Conservation (phyloP, 30 jellyfish, hydroid and myxozoan genomes). For the Chironex yamaguchii region DNA sequence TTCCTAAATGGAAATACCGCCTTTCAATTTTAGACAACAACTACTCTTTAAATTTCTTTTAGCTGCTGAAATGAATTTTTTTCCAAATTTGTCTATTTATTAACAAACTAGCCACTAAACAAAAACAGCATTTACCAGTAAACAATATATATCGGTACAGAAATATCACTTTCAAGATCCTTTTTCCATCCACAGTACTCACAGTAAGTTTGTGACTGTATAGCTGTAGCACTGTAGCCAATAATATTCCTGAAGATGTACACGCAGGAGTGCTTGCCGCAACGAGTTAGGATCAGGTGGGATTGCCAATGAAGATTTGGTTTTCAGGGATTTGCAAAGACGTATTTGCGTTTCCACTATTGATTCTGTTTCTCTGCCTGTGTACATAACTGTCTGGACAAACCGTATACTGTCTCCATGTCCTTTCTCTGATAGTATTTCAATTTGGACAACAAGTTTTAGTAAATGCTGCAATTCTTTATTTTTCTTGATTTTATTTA, state of each 20-base stretch:
- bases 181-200: too few species aligned
- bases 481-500: constrained; percentile 2
- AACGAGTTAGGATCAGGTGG: constrained; percentile 38
- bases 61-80: too few species aligned
- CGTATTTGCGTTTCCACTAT: constrained; percentile 17
- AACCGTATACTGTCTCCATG: neutral
- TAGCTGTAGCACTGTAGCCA: neutral
- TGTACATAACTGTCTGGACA: constrained; percentile 15
- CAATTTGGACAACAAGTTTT: constrained; percentile 1
- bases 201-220: too few species aligned
- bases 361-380: constrained; percentile 33
- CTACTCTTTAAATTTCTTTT: too few species aligned
- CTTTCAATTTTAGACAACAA: too few species aligned
- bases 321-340: neutral
- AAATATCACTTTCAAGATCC: too few species aligned
- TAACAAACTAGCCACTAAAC: too few species aligned
- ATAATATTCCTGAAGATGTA: constrained; percentile 10
- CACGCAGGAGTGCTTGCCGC: constrained; percentile 30
- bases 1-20: too few species aligned
- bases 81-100: too few species aligned
- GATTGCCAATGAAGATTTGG: constrained; percentile 22
- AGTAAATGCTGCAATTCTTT: neutral
- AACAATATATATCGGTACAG: too few species aligned
- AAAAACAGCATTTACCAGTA: too few species aligned
- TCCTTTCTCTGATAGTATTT: neutral